Evolutionary conservation across 2,797 vertebrate species (phyloP).

Genomic region (Brachyalestes nurse): DNA sequence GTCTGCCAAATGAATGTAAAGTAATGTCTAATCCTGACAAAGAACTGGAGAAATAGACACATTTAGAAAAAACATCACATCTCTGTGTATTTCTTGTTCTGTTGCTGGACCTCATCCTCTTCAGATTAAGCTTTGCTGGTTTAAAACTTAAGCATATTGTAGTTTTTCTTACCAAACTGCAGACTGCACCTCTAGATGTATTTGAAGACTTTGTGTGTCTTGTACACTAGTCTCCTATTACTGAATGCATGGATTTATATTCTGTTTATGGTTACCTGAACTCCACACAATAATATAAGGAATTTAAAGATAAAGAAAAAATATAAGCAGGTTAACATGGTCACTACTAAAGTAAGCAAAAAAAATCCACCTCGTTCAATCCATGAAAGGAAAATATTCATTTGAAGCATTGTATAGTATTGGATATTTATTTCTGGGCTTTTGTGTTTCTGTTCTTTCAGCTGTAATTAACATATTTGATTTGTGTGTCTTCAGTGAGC

Average conservation of each 20-base stretch:
- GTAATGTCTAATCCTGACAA: background rate
- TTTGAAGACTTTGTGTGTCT: background rate
- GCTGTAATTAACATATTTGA: background rate
- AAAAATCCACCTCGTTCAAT: background rate
- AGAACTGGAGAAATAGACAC: background rate
- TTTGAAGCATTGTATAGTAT: background rate
- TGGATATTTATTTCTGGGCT: background rate
- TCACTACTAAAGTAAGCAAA: background rate
- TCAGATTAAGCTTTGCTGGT: background rate
- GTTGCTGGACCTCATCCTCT: background rate
- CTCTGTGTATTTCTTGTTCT: background rate
- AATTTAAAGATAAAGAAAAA: background rate
- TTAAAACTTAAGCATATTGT: background rate
- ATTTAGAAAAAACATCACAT: background rate
- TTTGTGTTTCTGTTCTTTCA: background rate
- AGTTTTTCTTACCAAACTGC: background rate
- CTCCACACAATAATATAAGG: background rate
- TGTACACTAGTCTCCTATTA: background rate
- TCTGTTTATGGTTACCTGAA: background rate
- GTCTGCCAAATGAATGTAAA: too few species aligned
- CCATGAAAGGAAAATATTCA: background rate
- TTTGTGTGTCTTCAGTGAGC: conserved; percentile 80
- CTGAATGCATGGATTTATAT: background rate
- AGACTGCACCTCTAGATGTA: background rate
- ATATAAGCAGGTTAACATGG: background rate